Percentiles rank a stretch among this genome's conserved stretches.
Evolutionary conservation across 2,113 vertebrate species (phyloP).

Genomic region (Macaca fascicularis): T2T-MFA8v1.1 NC_088386.1:18206501-18207000

Average conservation of each 20-base stretch:
- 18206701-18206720: neutral
- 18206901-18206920: neutral
- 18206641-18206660: neutral
- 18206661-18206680: neutral
- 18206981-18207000: neutral
- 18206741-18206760: neutral
- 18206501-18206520: neutral
- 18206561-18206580: neutral
- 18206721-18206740: neutral
- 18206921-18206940: neutral
- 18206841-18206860: neutral
- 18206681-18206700: neutral
- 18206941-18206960: neutral
- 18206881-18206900: neutral
- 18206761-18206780: neutral
- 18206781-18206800: neutral
- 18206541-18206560: neutral
- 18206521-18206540: neutral
- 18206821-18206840: neutral
- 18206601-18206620: neutral
- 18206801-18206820: neutral
- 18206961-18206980: neutral
- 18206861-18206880: neutral
- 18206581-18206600: neutral
- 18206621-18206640: neutral